These are phyloP conservation scores for Acronicta psi DNA, from an alignment of 2,888 invertebrate species.

Conservation along the genomic window DNA sequence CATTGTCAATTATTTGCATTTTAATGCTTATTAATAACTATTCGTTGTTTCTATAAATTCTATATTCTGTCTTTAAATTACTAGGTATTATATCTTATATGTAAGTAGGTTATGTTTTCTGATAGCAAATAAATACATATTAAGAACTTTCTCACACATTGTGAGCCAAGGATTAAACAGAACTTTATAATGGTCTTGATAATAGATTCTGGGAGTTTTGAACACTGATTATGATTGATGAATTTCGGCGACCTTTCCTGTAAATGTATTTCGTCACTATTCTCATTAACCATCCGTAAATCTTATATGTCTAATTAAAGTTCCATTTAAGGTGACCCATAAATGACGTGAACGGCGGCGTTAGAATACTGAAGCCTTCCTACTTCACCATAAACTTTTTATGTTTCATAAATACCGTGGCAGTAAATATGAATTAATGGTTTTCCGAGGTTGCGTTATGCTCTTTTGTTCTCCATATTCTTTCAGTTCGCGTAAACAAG, in stretches of 20 bases:
- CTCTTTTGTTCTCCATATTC: conserved; percentile 71
- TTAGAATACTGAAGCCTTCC: conserved; percentile 78
- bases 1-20: too few species aligned
- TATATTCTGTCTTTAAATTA: too few species aligned
- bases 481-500: conserved; percentile 69
- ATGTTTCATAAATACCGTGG: conserved; percentile 85
- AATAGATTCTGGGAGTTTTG: neutral
- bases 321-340: conserved; percentile 81
- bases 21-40: too few species aligned
- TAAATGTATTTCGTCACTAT: neutral
- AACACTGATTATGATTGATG: conserved; percentile 23
- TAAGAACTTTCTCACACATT: conserved; percentile 6
- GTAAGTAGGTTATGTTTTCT: too few species aligned
- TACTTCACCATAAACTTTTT: conserved; percentile 84
- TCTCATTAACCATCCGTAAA: conserved; percentile 49
- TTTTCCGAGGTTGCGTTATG: conserved; percentile 75
- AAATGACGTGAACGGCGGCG: conserved; percentile 65
- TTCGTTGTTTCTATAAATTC: too few species aligned
- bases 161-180: conserved; percentile 1
- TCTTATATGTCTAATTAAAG: conserved; percentile 71
- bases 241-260: neutral
- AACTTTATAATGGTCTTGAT: conserved; percentile 16
- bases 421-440: conserved; percentile 86
- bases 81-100: too few species aligned
- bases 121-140: too few species aligned